These are phyloP conservation scores for Napeogenes inachia DNA, from an alignment of 2,888 invertebrate species.

Conservation along the genomic window DNA sequence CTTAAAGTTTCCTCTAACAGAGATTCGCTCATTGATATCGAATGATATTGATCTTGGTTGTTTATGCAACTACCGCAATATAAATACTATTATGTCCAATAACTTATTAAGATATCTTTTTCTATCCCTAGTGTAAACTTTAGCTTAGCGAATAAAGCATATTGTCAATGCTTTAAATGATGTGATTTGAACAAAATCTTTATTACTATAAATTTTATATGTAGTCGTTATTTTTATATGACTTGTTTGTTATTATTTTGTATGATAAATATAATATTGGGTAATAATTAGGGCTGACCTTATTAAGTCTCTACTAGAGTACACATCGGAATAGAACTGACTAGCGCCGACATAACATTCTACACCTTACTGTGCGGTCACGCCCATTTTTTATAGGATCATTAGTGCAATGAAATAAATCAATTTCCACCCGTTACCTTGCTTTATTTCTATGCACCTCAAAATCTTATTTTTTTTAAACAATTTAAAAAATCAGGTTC, in stretches of 20 bases:
- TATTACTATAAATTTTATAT: conserved; percentile 7
- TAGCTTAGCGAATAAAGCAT: neutral
- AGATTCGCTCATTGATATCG: too few relatives aligned
- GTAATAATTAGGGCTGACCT: neutral
- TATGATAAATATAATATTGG: neutral
- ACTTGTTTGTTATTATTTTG: conserved; percentile 3
- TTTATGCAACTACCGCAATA: too few relatives aligned
- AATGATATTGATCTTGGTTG: too few relatives aligned
- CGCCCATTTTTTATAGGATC: conserved; percentile 13
- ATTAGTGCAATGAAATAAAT: conserved; percentile 19
- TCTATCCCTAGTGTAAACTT: too few relatives aligned
- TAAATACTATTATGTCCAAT: too few relatives aligned
- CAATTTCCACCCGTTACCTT: conserved; percentile 14
- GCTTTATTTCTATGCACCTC: neutral
- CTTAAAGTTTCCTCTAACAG: too few relatives aligned
- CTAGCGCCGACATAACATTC: too few relatives aligned
- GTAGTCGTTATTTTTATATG: conserved; percentile 18
- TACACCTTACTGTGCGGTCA: too few relatives aligned
- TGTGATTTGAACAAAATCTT: conserved; percentile 2
- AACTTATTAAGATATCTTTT: too few relatives aligned
- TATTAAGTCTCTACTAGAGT: too few relatives aligned
- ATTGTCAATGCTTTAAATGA: neutral
- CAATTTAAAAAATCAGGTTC: too few relatives aligned
- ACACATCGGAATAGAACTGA: neutral
- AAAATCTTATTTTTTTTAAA: too few relatives aligned